These are phyloP conservation scores for Acanthosepion pharaonis DNA, from an alignment of 2,888 invertebrate species.

Conservation along the genomic window DNA sequence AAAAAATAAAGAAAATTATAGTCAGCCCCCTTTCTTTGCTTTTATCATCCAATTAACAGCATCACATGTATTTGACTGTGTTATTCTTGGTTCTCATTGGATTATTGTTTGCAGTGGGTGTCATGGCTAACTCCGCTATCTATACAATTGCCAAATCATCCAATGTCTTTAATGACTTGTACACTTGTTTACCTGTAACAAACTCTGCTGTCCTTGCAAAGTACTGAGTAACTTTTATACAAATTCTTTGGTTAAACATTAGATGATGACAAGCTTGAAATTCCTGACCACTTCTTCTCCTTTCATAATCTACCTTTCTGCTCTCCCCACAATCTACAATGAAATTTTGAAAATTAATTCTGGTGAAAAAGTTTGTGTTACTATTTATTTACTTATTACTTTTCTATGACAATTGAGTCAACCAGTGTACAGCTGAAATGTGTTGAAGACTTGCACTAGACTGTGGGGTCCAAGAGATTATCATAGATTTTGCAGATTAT, in stretches of 20 bases:
- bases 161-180: background rate
- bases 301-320: background rate
- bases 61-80: background rate
- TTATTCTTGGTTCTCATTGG: background rate
- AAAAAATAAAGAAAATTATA: background rate
- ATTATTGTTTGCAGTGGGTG: background rate
- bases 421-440: no score
- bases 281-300: background rate
- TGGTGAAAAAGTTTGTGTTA: no score
- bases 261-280: background rate
- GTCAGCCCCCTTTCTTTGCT: background rate
- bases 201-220: conserved; percentile 15
- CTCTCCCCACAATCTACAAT: background rate
- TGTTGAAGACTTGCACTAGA: no score
- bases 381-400: no score
- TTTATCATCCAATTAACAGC: background rate
- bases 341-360: no score
- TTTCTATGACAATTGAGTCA: no score
- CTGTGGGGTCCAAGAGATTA: no score
- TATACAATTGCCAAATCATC: background rate
- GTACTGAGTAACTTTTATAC: background rate
- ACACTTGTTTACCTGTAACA: background rate
- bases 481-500: no score
- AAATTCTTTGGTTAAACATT: background rate
- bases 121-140: background rate